Evolutionary conservation across 2,797 vertebrate genomes (phyloP), one percentile per base, ranked within the genome.

Genomic region (Dromococcyx pavoninus): DNA sequence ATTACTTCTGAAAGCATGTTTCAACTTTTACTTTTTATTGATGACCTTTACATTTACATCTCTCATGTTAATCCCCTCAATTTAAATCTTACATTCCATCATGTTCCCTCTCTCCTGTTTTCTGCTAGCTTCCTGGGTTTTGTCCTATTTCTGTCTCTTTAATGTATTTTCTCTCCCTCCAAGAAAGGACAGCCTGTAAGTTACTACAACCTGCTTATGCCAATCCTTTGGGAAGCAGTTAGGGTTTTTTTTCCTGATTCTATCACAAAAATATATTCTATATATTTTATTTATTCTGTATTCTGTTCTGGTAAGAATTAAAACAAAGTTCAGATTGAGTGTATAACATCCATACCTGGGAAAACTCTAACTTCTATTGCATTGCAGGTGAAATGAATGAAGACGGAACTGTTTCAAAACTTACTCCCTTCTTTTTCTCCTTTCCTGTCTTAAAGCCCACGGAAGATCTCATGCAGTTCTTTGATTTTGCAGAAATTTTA

Each of bases 1-100:
- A 2, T 77, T 74, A 75, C 30, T 87, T 93, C 73, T 84, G 53
- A 86, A 95, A 75, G 93, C 93, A 94, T 86, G 92, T 95, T 91
- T 53, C 75, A 91, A 86, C 11, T 95, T 87, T 6, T 41, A 58
- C 41, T 94, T 48, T 86, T 71, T 83, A 62, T 94, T 92, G 60
- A 92, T 65, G 32, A 37, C 51, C 75, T 89, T 86, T 64, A 46
- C 89, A 83, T 93, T 84, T 76, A 78, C 73, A 60, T 84, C 50
- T 93, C 19, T 86, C 3, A 0, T 27, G 21, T 88, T 64, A 82
- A 88, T 37, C 50, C 51, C 66, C 46, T 92, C n/a, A 62, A 18
- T 72, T 74, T 93, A 57, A 53, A n/a, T 81, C 84, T 78, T 65
- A 72, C 67, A 53, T 90, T 86, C 41, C 75, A 39, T 89, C 46